phyloP scores from a whole-genome alignment of 1,140 invertebrate genomes.

The Phocides pigmalion region DNA sequence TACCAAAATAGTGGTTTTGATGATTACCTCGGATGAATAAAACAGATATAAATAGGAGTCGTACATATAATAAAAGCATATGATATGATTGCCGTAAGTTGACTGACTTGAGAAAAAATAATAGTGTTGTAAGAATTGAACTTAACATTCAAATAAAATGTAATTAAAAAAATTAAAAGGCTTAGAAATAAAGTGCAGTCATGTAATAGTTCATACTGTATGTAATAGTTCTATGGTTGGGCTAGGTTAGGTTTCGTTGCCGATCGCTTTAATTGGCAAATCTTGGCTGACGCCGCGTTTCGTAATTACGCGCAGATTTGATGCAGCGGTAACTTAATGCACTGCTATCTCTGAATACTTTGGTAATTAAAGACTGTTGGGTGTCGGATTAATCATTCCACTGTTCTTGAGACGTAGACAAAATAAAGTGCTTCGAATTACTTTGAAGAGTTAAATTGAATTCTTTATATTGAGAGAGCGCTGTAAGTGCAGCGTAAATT shows the following conservation, averaged over 20 bases:
- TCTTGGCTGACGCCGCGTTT: slow-evolving; percentile 77
- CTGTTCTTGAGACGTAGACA: slow-evolving; percentile 5
- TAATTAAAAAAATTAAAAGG: too few species aligned
- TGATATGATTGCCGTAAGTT: too few species aligned
- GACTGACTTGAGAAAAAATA: too few species aligned
- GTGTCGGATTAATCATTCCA: slow-evolving; percentile 13
- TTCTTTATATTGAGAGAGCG: too few species aligned
- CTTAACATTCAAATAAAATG: too few species aligned
- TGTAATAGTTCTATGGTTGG: not conserved
- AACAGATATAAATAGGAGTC: too few species aligned
- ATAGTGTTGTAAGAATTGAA: too few species aligned
- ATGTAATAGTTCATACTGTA: too few species aligned
- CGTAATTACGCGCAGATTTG: slow-evolving; percentile 67
- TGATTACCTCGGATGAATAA: too few species aligned
- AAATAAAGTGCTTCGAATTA: slow-evolving; percentile 1
- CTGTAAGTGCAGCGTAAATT: not conserved
- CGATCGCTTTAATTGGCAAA: slow-evolving; percentile 77
- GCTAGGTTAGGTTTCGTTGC: slow-evolving; percentile 53
- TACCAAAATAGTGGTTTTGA: too few species aligned
- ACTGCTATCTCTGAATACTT: slow-evolving; percentile 26
- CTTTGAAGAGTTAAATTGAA: not conserved
- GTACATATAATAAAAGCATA: too few species aligned
- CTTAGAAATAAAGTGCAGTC: too few species aligned
- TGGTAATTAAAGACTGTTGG: slow-evolving; percentile 29
- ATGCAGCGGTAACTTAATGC: slow-evolving; percentile 47